Base-by-base conservation (phyloP, 2,888 invertebrate species). In the Tetropium fuscum region DNA sequence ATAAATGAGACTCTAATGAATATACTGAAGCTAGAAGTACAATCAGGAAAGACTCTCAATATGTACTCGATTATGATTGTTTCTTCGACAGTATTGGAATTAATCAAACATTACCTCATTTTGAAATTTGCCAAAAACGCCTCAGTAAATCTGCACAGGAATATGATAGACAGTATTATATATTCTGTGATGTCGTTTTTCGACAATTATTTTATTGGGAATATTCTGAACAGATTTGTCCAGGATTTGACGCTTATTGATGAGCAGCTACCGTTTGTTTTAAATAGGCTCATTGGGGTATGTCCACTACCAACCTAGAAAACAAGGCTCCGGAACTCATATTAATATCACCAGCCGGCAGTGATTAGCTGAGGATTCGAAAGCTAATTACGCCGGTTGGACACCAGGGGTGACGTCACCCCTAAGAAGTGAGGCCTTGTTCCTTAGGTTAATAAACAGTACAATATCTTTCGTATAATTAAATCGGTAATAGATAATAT, bases 221-320 rank as follows among this genome's bases (percentile, higher is more conserved):
- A 77, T 61, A 74, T 78, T 36, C 58, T 78, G 45, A 78, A 77
- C 48, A 69, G 78, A 53, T 77, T 76, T 63, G 74, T 76, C 0
- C 77, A 75, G 48, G 78, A 78, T 64, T 63, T 78, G 32, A 62
- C 43, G 13, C 45, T 71, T 4, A 66, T 76, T 10, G 78, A 78
- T 51, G 78, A 77, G 53, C 56, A 60, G 15, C 36, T 78, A 16
- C 72, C 75, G 2, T 53, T 60, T 7, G 65, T 66, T 18, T 5
- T 72, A 8, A 53, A 47, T 13, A 53, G 44, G 30, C 58, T 72
- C 19, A 27, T 69, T 34, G 55, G 58, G 63, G 72, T 70, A 61
- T 68, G 70, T 66, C n/a, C n/a, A n/a, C n/a, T n/a, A n/a, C n/a
- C n/a, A n/a, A n/a, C n/a, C n/a, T n/a, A n/a, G n/a, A n/a, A n/a